Evolutionary conservation across 2,797 vertebrate species (phyloP).

Genomic region (Arctocebus calabarensis): DNA sequence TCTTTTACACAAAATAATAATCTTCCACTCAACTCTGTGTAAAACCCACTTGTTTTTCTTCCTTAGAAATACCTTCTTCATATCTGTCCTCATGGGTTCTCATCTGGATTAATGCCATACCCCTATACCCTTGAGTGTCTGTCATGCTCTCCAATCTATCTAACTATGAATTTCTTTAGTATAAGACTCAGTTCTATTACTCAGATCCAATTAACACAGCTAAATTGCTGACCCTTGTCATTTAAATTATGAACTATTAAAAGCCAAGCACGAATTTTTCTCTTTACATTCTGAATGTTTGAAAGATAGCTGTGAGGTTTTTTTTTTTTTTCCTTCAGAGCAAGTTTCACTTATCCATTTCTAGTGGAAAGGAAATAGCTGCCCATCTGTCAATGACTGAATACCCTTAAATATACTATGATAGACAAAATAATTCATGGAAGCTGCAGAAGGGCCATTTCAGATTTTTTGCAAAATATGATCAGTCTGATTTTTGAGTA

Average conservation of each 20-base stretch:
- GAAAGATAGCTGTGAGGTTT: background rate
- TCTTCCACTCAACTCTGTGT: background rate
- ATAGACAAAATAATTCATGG: background rate
- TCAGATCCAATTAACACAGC: conserved; percentile 29
- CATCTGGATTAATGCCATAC: background rate
- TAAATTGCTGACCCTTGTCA: conserved; percentile 22
- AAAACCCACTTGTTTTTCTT: background rate
- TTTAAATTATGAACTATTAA: conserved; percentile 59
- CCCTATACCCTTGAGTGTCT: background rate
- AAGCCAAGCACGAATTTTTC: conserved; percentile 3
- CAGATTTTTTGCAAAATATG: background rate
- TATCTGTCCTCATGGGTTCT: background rate
- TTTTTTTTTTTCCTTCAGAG: background rate
- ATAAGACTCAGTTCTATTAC: background rate
- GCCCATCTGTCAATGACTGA: background rate
- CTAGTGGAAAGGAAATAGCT: background rate
- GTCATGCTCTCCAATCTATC: background rate
- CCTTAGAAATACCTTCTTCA: background rate
- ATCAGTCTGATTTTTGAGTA: background rate
- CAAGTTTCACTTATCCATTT: conserved; percentile 17
- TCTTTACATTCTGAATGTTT: conserved; percentile 20
- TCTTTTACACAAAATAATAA: background rate
- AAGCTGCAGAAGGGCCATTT: background rate
- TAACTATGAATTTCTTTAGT: background rate
- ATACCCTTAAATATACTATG: background rate